Percentiles rank a stretch among this genome's conserved stretches.
Conservation (phyloP, 2,113 vertebrate species). For the Dascyllus trimaculatus region DNA sequence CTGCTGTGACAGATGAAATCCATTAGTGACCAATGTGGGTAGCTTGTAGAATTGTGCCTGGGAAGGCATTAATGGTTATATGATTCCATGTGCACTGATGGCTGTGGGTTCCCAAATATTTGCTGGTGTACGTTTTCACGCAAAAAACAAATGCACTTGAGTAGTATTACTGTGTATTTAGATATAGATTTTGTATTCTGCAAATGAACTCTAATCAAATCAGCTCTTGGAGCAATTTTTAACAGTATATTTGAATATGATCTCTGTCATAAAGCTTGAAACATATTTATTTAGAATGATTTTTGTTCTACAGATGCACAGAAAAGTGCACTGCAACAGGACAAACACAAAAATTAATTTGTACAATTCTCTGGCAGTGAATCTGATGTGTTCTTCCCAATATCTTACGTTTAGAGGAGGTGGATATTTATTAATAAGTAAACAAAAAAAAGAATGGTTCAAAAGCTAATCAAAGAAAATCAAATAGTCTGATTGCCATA, state of each 20-base stretch:
- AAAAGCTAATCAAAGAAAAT: too few species aligned
- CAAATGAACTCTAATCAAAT: background rate
- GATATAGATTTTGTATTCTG: background rate
- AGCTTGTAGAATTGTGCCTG: slow-evolving; percentile 4
- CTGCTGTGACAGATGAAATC: slow-evolving; percentile 11
- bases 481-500: too few species aligned
- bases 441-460: too few species aligned
- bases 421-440: background rate
- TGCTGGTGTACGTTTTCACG: background rate
- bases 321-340: background rate
- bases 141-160: background rate
- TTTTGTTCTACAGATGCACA: background rate
- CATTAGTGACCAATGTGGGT: slow-evolving; percentile 12
- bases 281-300: background rate
- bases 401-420: background rate
- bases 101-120: slow-evolving; percentile 3
- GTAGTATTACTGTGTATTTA: background rate
- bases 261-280: background rate
- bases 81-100: background rate
- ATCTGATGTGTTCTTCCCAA: background rate
- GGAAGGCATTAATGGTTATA: background rate
- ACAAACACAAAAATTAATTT: background rate
- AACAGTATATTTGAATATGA: background rate
- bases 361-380: background rate
- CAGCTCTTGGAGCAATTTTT: background rate